These are phyloP conservation scores for Bhutanitis thaidina DNA, from an alignment of 2,888 invertebrate genomes.

Conservation along the genomic window DNA sequence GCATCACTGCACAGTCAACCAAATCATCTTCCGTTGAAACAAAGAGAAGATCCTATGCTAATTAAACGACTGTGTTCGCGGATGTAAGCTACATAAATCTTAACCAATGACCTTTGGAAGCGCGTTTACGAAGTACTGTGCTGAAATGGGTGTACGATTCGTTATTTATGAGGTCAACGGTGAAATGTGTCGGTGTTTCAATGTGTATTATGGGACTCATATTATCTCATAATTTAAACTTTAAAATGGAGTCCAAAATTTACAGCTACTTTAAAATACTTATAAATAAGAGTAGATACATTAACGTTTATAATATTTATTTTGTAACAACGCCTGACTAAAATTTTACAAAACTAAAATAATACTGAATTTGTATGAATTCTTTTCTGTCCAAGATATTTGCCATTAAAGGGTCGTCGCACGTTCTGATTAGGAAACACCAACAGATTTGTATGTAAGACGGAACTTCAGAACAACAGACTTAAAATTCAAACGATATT, in stretches of 20 bases:
- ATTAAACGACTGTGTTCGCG: slow-evolving; percentile 44
- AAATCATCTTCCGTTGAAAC: slow-evolving; percentile 44
- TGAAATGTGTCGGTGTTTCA: slow-evolving; percentile 15
- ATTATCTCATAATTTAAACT: background rate
- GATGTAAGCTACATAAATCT: slow-evolving; percentile 49
- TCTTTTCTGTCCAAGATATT: background rate
- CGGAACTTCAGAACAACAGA: slow-evolving; percentile 17
- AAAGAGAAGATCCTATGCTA: slow-evolving; percentile 47
- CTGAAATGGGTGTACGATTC: slow-evolving; percentile 10
- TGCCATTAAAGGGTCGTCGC: slow-evolving; percentile 10
- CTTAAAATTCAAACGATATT: slow-evolving; percentile 27
- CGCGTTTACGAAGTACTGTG: slow-evolving; percentile 14
- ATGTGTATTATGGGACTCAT: slow-evolving; percentile 8
- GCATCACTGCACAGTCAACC: slow-evolving; percentile 28
- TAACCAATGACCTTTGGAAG: slow-evolving; percentile 31
- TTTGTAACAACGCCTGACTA: no score
- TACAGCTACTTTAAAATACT: no score
- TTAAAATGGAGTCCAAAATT: no score
- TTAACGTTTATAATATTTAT: no score
- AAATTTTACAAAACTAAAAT: no score
- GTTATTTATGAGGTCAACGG: slow-evolving; percentile 20
- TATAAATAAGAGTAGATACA: no score
- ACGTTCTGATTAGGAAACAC: slow-evolving; percentile 16
- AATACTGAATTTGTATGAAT: background rate
- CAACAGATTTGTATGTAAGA: slow-evolving; percentile 18